Percentiles rank a stretch among this genome's conserved stretches.
Evolutionary conservation across 2,797 vertebrate genomes (phyloP).

Genomic region (Mormyrops attenuatus): DNA sequence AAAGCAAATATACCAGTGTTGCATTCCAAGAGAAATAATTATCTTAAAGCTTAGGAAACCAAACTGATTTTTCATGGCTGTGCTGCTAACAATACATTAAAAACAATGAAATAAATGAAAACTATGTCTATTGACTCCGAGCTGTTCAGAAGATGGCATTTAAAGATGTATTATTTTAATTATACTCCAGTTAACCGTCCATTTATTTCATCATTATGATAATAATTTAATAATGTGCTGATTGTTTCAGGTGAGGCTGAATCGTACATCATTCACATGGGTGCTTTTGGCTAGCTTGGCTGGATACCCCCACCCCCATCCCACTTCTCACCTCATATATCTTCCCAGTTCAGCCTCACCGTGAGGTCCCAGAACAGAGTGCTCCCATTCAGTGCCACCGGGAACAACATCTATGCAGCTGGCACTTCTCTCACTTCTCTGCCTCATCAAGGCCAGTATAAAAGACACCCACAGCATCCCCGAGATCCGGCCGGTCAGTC

Average conservation of each 20-base stretch:
- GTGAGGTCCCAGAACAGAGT: neutral
- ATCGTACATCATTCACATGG: neutral
- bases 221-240: neutral
- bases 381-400: slow-evolving; percentile 17
- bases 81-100: neutral
- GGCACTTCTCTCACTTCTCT: neutral
- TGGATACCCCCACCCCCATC: neutral
- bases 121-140: neutral
- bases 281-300: neutral
- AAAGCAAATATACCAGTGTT: neutral
- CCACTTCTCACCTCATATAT: neutral
- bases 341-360: neutral
- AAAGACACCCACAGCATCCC: neutral
- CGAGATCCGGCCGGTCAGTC: neutral
- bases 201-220: neutral
- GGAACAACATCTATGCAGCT: neutral
- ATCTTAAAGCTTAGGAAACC: neutral
- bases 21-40: neutral
- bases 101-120: neutral
- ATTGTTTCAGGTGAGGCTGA: neutral
- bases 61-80: neutral
- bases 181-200: neutral
- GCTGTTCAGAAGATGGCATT: neutral
- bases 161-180: neutral
- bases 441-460: neutral